These are phyloP conservation scores for Reticulitermes lucifugus DNA, from an alignment of 2,888 invertebrate genomes.

Conservation along the genomic window DNA sequence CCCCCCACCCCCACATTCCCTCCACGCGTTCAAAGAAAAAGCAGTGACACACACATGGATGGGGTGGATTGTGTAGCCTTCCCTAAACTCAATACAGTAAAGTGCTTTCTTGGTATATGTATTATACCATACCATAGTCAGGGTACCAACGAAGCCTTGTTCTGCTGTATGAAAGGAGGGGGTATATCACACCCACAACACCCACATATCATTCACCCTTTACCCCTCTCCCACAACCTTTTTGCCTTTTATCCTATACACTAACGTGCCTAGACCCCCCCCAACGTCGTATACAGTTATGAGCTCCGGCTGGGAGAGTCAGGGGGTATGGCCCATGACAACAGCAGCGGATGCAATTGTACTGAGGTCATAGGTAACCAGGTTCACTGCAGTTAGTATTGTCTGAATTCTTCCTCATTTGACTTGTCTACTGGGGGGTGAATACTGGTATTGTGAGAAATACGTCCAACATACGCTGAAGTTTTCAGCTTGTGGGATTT, in stretches of 20 bases:
- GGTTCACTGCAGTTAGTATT: too few species aligned
- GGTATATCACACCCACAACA: constrained; percentile 33
- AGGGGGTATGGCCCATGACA: background rate
- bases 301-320: background rate
- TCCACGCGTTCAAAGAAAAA: constrained; percentile 26
- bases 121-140: constrained; percentile 34
- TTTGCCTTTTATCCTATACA: constrained; percentile 47
- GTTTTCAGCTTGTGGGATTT: too few species aligned
- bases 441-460: too few species aligned
- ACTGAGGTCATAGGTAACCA: too few species aligned
- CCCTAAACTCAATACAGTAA: constrained; percentile 64
- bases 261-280: constrained; percentile 18
- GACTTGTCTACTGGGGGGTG: too few species aligned
- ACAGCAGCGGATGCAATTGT: too few species aligned
- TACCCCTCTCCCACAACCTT: background rate
- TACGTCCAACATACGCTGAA: too few species aligned
- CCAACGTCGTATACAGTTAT: constrained; percentile 23
- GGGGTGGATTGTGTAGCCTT: background rate
- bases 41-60: constrained; percentile 34
- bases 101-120: constrained; percentile 59
- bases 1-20: background rate
- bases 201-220: constrained; percentile 42
- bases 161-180: background rate
- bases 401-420: too few species aligned
- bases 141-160: constrained; percentile 10